Percentiles rank a stretch among this genome's conserved stretches.
Evolutionary conservation across 2,797 vertebrate genomes (phyloP).

Genomic region (Otolemur crassicaudatus): DNA sequence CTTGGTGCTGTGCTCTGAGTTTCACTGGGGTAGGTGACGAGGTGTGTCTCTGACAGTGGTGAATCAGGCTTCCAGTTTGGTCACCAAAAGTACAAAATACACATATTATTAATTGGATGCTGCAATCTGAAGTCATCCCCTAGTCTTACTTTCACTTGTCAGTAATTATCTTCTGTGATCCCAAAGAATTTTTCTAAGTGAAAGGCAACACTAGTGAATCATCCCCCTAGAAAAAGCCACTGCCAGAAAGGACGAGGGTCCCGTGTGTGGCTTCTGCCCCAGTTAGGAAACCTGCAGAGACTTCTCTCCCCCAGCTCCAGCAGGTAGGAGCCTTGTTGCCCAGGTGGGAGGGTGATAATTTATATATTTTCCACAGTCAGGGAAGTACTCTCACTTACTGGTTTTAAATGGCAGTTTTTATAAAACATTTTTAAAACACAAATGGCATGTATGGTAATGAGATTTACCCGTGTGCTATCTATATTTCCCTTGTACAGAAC

Average conservation of each 20-base stretch:
- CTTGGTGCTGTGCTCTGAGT: background rate
- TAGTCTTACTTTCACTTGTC: constrained; percentile 52
- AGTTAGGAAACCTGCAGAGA: constrained; percentile 16
- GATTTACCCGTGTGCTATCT: constrained; percentile 76
- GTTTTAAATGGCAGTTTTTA: constrained; percentile 81
- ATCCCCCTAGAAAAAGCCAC: constrained; percentile 37
- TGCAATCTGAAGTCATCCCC: constrained; percentile 29
- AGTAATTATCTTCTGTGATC: constrained; percentile 50
- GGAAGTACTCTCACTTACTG: constrained; percentile 72
- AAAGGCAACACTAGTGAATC: constrained; percentile 58
- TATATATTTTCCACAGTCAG: constrained; percentile 76
- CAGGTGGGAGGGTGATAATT: constrained; percentile 47
- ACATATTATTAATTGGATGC: background rate
- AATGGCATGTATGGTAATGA: constrained; percentile 73
- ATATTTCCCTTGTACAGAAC: constrained; percentile 80
- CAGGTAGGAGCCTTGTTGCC: constrained; percentile 43
- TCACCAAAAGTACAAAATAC: background rate
- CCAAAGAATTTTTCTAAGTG: constrained; percentile 74
- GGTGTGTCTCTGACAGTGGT: constrained; percentile 51
- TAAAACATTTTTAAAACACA: constrained; percentile 85
- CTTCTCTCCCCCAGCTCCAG: background rate
- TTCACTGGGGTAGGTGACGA: background rate
- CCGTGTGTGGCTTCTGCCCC: background rate
- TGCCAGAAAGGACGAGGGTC: background rate
- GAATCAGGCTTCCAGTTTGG: background rate